Base-by-base conservation (phyloP, 1,140 invertebrate species). In the Polyergus mexicanus region DNA sequence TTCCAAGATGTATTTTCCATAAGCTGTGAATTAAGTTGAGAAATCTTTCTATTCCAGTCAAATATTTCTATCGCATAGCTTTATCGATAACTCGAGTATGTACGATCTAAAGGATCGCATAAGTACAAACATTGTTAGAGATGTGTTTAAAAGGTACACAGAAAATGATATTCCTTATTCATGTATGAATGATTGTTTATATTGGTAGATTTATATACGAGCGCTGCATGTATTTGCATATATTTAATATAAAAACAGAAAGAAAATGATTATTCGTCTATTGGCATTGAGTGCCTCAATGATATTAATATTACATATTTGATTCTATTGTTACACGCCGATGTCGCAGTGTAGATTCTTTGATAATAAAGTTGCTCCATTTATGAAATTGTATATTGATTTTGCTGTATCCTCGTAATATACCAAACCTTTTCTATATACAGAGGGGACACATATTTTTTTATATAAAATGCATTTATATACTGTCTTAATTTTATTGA, bases 401-500 rank as follows among this genome's bases (percentile, higher is more conserved):
- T 11, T 68, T 44, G 13, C 7, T 88, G 1, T 63, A 86, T 41
- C 84, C 69, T 47, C 58, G 32, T 41, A 77, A 22, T 10, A 51
- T 19, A 68, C 0, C 13, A 28, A 41, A 58, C 22, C 25, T 2
- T 51, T 13, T 38, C 47, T 16, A 3, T 58, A 13, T 81, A 28
- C n/a, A 69, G 25, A 62, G 41, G 76, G 25, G 19, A 51, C 19
- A 62, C 19, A 62, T 51, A 47, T 3, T 28, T 69, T 72, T 72
- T 35, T 60, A 78, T 25, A 86, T 28, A 51, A 84, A 25, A 81
- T 38, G 56, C 62, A 77, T 84, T 41, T 62, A 72, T 92, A 92
- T 90, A 91, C 85, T 92, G 91, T 90, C 89, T 94, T 94, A 94
- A 92, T 92, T 95, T 95, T 94, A 95, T 95, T 94, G 84, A 93